Evolutionary conservation across 2,113 vertebrate genomes (phyloP).

Genomic region (Grus americana): DNA sequence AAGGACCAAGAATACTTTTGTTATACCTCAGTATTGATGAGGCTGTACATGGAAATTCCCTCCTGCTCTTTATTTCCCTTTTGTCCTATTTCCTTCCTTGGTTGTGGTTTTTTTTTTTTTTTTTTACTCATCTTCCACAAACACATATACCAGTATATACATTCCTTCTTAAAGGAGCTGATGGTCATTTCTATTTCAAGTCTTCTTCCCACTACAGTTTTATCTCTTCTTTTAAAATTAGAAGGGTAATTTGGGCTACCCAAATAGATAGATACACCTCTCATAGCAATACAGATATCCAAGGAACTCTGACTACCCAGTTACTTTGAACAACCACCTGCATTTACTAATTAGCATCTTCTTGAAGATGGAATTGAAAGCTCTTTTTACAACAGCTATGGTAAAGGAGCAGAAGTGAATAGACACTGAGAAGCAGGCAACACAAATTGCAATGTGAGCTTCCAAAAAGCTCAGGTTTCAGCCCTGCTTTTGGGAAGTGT

Average conservation of each 20-base stretch:
- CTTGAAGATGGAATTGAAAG: not conserved
- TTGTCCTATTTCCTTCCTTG: not conserved
- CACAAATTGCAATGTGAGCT: not conserved
- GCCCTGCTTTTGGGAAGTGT: not conserved
- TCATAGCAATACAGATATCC: not conserved
- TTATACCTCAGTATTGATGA: not conserved
- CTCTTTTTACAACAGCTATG: not conserved
- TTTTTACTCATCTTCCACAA: not conserved
- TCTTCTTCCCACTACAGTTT: not conserved
- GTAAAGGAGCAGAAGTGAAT: not conserved
- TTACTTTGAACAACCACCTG: not conserved
- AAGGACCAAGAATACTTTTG: not conserved
- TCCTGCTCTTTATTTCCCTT: not conserved
- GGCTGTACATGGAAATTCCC: not conserved
- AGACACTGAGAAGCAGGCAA: not conserved
- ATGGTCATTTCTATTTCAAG: not conserved
- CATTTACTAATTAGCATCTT: not conserved
- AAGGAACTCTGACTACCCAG: not conserved
- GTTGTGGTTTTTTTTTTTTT: not conserved
- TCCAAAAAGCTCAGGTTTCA: not conserved
- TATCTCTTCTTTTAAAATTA: not conserved
- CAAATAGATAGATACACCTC: not conserved
- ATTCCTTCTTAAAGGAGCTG: not conserved
- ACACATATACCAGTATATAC: not conserved
- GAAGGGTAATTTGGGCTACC: not conserved